These are phyloP conservation scores for Bufotes viridis DNA, from an alignment of 2,797 vertebrate genomes.

Conservation along the genomic window DNA sequence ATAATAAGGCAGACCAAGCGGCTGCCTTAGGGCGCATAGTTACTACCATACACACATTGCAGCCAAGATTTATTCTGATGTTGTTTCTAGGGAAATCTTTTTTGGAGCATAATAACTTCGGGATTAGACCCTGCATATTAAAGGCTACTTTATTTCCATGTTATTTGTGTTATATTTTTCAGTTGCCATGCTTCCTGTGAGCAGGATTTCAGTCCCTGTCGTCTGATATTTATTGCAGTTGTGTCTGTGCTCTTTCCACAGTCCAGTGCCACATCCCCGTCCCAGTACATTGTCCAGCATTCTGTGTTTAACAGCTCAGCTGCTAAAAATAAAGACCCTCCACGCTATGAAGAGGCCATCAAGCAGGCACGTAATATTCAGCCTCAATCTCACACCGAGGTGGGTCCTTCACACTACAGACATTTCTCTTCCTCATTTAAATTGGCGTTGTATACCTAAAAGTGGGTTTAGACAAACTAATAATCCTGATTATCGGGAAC, in stretches of 20 bases:
- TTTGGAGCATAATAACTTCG: neutral
- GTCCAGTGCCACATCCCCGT: conserved; percentile 75
- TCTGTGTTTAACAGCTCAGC: conserved; percentile 77
- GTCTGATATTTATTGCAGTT: neutral
- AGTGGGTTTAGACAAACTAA: neutral
- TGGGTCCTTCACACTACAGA: conserved; percentile 54
- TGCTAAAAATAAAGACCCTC: conserved; percentile 90
- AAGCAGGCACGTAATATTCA: conserved; percentile 87
- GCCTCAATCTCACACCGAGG: conserved; percentile 72
- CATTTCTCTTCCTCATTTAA: neutral
- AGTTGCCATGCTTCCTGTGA: neutral
- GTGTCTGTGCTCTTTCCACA: conserved; percentile 65
- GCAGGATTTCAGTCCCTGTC: neutral
- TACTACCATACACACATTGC: neutral
- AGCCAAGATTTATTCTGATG: neutral
- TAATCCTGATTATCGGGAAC: too few species aligned
- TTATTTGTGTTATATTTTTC: neutral
- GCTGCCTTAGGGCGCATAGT: too few species aligned
- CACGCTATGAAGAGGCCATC: conserved; percentile 94
- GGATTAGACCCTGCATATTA: neutral
- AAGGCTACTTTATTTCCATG: neutral
- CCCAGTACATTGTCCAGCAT: conserved; percentile 76
- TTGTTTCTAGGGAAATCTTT: neutral
- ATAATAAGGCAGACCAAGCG: too few species aligned
- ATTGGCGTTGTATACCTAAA: neutral